Conservation (phyloP, 2,113 vertebrate genomes). For the Scopus umbretta region DNA sequence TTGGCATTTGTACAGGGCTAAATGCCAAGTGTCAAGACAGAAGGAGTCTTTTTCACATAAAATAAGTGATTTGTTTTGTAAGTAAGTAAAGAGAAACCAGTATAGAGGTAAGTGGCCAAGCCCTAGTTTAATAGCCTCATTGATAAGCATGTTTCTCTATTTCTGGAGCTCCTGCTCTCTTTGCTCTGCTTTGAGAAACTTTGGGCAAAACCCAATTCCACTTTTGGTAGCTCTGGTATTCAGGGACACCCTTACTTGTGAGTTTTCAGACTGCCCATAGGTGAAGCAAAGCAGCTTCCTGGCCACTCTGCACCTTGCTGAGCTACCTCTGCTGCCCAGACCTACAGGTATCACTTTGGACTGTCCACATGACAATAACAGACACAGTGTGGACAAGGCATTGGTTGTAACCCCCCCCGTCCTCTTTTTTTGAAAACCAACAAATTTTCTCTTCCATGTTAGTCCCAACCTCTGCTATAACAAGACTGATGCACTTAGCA, state of each 20-base stretch:
- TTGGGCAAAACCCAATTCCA: not conserved
- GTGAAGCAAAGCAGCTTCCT: not conserved
- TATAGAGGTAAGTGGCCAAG: not conserved
- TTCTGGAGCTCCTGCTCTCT: not conserved
- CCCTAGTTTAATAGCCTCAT: not conserved
- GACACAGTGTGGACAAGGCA: not conserved
- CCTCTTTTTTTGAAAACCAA: not conserved
- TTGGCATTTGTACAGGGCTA: constrained; percentile 3
- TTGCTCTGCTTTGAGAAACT: not conserved
- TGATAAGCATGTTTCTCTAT: not conserved
- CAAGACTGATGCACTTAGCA: not conserved
- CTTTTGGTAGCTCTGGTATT: not conserved
- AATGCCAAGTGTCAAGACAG: constrained; percentile 26
- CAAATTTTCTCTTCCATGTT: not conserved
- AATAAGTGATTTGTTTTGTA: not conserved
- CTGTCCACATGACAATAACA: not conserved
- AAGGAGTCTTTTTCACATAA: constrained; percentile 5
- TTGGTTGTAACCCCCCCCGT: fast-evolving
- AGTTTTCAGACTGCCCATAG: not conserved
- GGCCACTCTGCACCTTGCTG: not conserved
- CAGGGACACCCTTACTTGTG: not conserved
- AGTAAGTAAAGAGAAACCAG: not conserved
- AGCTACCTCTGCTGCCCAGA: not conserved
- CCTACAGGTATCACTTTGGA: not conserved
- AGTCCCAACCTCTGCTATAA: not conserved